A percentile compares a stretch with the other conserved stretches of the same genome.
Evolutionary conservation across 2,888 invertebrate genomes (phyloP).

Genomic region (Microchrysa polita): DNA sequence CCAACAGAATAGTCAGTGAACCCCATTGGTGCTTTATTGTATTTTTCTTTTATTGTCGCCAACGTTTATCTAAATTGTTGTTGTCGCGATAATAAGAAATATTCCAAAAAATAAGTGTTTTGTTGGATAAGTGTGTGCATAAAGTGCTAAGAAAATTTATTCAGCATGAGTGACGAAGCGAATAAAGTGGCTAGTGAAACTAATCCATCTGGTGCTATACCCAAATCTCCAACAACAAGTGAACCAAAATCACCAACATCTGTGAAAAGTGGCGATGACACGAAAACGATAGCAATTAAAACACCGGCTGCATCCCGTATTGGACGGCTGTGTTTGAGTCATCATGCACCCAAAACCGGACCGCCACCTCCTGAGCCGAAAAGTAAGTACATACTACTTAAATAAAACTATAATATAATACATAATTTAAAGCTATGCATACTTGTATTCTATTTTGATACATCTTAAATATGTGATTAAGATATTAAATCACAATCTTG

Average conservation of each 20-base stretch:
- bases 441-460: no score
- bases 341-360: conserved; percentile 58
- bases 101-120: not conserved
- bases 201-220: not conserved
- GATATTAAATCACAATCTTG: no score
- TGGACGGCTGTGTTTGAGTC: conserved; percentile 57
- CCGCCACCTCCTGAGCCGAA: conserved; percentile 55
- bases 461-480: no score
- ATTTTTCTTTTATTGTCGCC: not conserved
- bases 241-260: conserved; percentile 26
- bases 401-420: no score
- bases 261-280: conserved; percentile 8
- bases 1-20: no score
- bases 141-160: not conserved
- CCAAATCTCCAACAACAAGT: conserved; percentile 27
- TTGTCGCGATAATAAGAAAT: not conserved
- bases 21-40: no score
- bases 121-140: not conserved
- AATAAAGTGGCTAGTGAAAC: conserved; percentile 11
- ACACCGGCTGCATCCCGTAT: conserved; percentile 54
- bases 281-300: conserved; percentile 19
- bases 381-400: conserved; percentile 47
- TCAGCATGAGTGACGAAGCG: not conserved
- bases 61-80: not conserved
- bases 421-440: no score